phyloP scores from a whole-genome alignment of 2,888 invertebrate species.

The Lochmaea capreae region DNA sequence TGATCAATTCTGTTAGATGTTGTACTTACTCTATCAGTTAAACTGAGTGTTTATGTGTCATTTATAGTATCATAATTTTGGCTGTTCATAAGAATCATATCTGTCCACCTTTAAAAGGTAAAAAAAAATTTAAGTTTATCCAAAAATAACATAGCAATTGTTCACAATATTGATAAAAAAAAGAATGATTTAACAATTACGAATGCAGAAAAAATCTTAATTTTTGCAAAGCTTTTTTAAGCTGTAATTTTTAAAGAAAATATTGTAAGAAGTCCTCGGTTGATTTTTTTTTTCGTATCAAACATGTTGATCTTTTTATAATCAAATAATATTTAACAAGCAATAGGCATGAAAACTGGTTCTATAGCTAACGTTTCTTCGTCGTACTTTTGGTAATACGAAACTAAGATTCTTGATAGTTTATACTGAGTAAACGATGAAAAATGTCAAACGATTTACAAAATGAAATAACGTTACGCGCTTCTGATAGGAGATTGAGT shows the following conservation, averaged over 20 bases:
- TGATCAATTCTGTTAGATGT: no score
- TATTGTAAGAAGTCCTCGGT: background rate
- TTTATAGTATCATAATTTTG: background rate
- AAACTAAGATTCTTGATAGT: no score
- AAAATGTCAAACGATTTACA: no score
- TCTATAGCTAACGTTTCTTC: no score
- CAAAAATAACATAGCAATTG: constrained; percentile 23
- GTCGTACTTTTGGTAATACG: no score
- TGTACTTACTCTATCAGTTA: background rate
- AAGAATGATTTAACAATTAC: background rate
- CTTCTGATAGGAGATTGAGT: no score
- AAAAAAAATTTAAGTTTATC: background rate
- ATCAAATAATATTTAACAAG: background rate
- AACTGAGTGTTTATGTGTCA: background rate
- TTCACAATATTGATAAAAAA: background rate
- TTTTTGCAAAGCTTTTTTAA: background rate
- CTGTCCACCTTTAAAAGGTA: constrained; percentile 5
- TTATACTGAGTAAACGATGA: no score
- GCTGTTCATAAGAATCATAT: background rate
- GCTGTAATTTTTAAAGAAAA: background rate
- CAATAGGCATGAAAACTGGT: background rate
- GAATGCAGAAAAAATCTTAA: constrained; percentile 13
- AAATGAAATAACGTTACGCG: no score
- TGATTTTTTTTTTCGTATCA: background rate
- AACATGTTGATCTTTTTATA: background rate